phyloP scores from a whole-genome alignment of 2,888 invertebrate genomes.

The Sarcophaga subvicina region DNA sequence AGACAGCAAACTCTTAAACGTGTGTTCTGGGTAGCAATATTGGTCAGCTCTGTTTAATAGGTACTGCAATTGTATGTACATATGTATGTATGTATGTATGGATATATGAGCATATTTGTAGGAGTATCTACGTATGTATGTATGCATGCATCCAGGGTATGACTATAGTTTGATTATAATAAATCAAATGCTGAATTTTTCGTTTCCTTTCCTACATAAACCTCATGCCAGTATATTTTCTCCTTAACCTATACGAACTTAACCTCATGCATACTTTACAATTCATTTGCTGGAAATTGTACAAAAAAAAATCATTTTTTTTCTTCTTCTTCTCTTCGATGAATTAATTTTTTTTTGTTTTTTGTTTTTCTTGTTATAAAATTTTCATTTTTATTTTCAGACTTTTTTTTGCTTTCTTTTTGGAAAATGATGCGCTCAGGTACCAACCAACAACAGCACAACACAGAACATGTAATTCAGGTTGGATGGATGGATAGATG shows the following conservation, averaged over 20 bases:
- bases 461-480: slow-evolving; percentile 14
- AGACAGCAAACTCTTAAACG: background rate
- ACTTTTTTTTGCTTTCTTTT: slow-evolving; percentile 15
- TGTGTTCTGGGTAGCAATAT: background rate
- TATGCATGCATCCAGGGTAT: slow-evolving; percentile 26
- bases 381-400: slow-evolving; percentile 28
- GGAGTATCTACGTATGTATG: slow-evolving; percentile 29
- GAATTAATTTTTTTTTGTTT: background rate
- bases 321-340: slow-evolving; percentile 5
- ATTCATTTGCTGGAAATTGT: slow-evolving; percentile 60
- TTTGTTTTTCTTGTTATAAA: slow-evolving; percentile 27
- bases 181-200: slow-evolving; percentile 71
- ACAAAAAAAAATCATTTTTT: slow-evolving; percentile 26
- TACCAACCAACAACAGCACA: slow-evolving; percentile 23
- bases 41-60: slow-evolving; percentile 46
- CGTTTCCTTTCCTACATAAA: slow-evolving; percentile 12
- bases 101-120: slow-evolving; percentile 25
- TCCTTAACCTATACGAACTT: slow-evolving; percentile 60
- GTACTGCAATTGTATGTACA: slow-evolving; percentile 4
- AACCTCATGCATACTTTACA: slow-evolving; percentile 48
- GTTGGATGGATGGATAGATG: background rate
- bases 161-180: slow-evolving; percentile 65
- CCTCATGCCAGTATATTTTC: slow-evolving; percentile 2
- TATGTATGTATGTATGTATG: slow-evolving; percentile 30
- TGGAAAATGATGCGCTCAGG: slow-evolving; percentile 63